phyloP scores from a whole-genome alignment of 2,797 vertebrate genomes.

The Remorina albescens region DNA sequence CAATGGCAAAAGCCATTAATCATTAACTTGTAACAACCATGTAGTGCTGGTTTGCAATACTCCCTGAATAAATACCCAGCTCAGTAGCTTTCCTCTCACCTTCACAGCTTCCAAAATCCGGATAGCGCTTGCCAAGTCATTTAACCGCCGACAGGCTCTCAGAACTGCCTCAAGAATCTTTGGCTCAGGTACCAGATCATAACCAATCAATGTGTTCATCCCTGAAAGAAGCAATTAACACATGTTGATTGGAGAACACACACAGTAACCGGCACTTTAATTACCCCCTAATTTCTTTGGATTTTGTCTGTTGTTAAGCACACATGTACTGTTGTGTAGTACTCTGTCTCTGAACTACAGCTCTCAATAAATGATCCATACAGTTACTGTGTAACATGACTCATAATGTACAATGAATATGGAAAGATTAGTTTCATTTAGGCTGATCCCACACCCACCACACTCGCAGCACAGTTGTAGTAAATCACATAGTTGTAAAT shows the following conservation, averaged over 20 bases:
- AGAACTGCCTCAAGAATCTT: constrained; percentile 96
- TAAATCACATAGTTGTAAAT: too few species aligned
- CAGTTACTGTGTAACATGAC: neutral
- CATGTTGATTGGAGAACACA: neutral
- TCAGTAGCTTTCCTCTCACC: constrained; percentile 77
- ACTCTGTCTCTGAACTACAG: too few species aligned
- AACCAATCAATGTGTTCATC: constrained; percentile 94
- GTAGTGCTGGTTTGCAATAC: neutral
- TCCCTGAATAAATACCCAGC: neutral
- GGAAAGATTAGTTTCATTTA: neutral
- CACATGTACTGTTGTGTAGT: neutral
- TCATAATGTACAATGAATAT: neutral
- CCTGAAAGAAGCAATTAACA: constrained; percentile 79
- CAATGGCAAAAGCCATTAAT: constrained; percentile 1
- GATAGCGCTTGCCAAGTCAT: constrained; percentile 94
- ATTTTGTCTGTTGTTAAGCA: neutral
- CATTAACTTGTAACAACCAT: neutral
- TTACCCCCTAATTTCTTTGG: neutral
- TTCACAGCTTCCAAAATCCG: constrained; percentile 96
- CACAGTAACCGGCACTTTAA: constrained; percentile 4
- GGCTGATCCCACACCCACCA: constrained; percentile 3
- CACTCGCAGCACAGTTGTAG: neutral
- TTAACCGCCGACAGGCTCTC: constrained; percentile 93
- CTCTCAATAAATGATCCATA: too few species aligned
- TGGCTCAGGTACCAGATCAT: constrained; percentile 96